phyloP scores from a whole-genome alignment of 2,113 vertebrate genomes.

The Labeo rohita region DNA sequence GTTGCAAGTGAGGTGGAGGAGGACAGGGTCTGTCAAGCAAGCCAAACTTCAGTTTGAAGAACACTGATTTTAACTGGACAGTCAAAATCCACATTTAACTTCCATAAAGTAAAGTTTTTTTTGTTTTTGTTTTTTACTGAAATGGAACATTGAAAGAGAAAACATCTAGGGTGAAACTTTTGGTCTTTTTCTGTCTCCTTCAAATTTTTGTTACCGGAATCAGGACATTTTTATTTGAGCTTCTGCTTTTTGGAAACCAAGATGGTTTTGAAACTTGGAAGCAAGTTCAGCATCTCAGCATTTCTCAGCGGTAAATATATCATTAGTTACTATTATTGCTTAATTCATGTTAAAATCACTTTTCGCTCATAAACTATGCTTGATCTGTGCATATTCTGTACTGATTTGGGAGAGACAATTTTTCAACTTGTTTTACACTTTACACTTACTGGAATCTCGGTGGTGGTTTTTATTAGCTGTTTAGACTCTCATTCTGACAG shows the following conservation, averaged over 20 bases:
- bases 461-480: not conserved
- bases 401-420: no score
- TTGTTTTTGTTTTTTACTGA: no score
- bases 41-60: not conserved
- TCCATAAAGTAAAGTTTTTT: not conserved
- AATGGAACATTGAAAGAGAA: not conserved
- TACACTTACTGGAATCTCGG: not conserved
- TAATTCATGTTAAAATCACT: not conserved
- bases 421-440: no score
- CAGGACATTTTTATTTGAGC: not conserved
- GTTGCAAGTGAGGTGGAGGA: slow-evolving; percentile 12
- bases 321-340: not conserved
- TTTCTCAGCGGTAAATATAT: not conserved
- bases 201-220: not conserved
- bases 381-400: no score
- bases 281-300: not conserved
- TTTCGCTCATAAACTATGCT: no score
- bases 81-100: not conserved
- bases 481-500: not conserved
- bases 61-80: not conserved
- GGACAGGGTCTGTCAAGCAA: not conserved
- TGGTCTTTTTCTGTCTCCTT: not conserved
- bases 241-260: not conserved
- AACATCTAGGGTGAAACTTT: not conserved
- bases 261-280: not conserved